phyloP scores from a whole-genome alignment of 2,113 vertebrate species.

The Spea multiplicata region DNA sequence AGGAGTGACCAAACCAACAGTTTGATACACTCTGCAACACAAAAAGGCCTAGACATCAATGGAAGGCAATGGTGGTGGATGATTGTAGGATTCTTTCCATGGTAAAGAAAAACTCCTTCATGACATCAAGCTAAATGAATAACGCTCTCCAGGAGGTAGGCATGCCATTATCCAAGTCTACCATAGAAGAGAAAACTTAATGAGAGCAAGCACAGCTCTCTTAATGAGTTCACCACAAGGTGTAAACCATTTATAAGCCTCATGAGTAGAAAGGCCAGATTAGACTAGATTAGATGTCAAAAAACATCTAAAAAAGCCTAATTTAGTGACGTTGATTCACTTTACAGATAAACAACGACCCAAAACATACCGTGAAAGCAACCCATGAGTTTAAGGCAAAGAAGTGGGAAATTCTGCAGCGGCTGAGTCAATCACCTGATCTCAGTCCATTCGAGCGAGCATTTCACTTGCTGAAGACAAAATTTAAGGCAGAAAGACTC shows the following conservation, averaged over 20 bases:
- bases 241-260: constrained; percentile 3
- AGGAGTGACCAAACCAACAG: not conserved
- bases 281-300: no score
- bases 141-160: constrained; percentile 10
- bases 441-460: no score
- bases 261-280: constrained; percentile 8
- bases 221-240: not conserved
- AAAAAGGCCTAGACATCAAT: not conserved
- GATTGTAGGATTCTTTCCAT: constrained; percentile 3
- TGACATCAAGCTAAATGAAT: not conserved
- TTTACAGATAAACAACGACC: no score
- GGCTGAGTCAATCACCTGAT: no score
- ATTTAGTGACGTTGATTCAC: no score
- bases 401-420: no score
- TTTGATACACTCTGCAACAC: not conserved
- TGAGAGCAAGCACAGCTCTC: not conserved
- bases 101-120: constrained; percentile 11
- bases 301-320: no score
- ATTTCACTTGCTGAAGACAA: no score
- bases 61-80: not conserved
- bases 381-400: no score
- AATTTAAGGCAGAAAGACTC: no score
- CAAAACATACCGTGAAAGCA: no score
- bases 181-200: constrained; percentile 11
- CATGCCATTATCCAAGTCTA: not conserved